Evolutionary conservation across 2,797 vertebrate species (phyloP).

Genomic region (Cottoperca gobio): DNA sequence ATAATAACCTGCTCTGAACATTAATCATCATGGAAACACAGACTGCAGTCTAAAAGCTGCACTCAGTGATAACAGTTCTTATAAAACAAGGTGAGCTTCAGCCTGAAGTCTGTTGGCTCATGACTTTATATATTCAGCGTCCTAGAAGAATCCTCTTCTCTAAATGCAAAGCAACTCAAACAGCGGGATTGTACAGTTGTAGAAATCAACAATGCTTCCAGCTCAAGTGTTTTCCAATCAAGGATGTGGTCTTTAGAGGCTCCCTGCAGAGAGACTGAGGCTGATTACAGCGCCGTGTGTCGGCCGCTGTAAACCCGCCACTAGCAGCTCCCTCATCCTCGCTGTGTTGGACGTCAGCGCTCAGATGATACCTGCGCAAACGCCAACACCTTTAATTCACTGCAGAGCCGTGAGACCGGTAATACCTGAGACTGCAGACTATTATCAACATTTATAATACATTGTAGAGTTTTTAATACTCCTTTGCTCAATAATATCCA

Average conservation of each 20-base stretch:
- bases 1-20: slow-evolving; percentile 8
- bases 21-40: slow-evolving; percentile 14
- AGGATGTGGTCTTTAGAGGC: slow-evolving; percentile 31
- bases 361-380: slow-evolving; percentile 48
- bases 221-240: slow-evolving; percentile 35
- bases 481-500: slow-evolving; percentile 36
- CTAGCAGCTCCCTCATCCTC: slow-evolving; percentile 36
- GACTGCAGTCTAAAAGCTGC: neutral
- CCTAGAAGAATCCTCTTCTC: neutral
- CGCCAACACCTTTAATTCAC: slow-evolving; percentile 47
- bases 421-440: slow-evolving; percentile 22
- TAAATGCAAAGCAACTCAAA: slow-evolving; percentile 3
- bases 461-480: slow-evolving; percentile 38
- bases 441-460: slow-evolving; percentile 38
- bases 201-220: slow-evolving; percentile 14
- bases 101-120: neutral
- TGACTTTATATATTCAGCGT: neutral
- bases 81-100: too few species aligned
- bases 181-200: neutral
- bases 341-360: slow-evolving; percentile 62
- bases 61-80: too few species aligned
- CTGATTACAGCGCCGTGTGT: slow-evolving; percentile 38
- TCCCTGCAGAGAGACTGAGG: slow-evolving; percentile 41
- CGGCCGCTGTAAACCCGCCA: slow-evolving; percentile 33
- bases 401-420: slow-evolving; percentile 19